Evolutionary conservation across 2,888 invertebrate genomes (phyloP), one percentile per base, ranked within the genome.

Genomic region (Archips xylosteana): DNA sequence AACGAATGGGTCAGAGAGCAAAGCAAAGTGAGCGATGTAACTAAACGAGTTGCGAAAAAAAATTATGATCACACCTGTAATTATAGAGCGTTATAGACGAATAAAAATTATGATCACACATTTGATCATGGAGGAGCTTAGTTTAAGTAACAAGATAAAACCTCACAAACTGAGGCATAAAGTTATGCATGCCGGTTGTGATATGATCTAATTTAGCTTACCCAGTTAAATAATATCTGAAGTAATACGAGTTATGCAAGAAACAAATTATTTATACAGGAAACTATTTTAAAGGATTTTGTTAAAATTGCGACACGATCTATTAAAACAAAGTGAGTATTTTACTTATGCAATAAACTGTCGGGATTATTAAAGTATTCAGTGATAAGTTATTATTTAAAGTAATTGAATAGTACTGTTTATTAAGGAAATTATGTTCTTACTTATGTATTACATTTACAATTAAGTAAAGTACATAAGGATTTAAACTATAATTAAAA

Each of bases 261-360:
- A 23, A 23, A 23, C 8, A n/a, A 63, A 64, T 49, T 59, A 45
- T 39, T n/a, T 15, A 59, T 39, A 36, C 65, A 65, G 71, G 65
- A 71, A 71, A 64, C 49, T 3, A 23, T 59, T 32, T n/a, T 15
- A 32, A 45, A 12, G 42, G 36, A 45, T 70, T 34, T 42, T 23
- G 34, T 59, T 65, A 45, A 57, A 45, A 63, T 23, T 15, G 12
- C 61, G 10, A 1, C 32, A 47, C 3, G 47, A 10, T 47, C 32
- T 62, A 42, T 23, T 54, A 36, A 59, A 59, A n/a, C 15, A 13
- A 61, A 34, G 39, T 61, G 34, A 13, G 13, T 13, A 34, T 61
- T 61, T 39, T 42, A 61, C 23, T 23, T 23, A 23, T 61, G 39
- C 34, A 47, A 63, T 63, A 49, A 49, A 49, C n/a, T n/a, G 4